Base-by-base conservation (phyloP, 1,140 invertebrate genomes). In the Diabrotica virgifera region DNA sequence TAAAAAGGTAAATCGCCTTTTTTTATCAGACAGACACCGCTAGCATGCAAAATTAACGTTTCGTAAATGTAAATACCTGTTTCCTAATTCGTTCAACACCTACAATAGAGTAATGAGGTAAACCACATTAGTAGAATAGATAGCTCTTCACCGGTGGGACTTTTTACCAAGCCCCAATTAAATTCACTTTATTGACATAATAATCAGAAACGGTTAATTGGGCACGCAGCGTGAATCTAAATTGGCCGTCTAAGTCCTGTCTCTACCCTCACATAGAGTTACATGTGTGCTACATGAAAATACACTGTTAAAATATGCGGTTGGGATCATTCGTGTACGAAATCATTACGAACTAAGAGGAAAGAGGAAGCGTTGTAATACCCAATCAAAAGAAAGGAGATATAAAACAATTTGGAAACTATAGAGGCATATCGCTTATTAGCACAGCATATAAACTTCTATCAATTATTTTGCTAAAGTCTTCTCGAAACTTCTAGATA, bases 181-280 rank as follows among this genome's bases (percentile, higher is more conserved):
- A 67, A 67, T 63, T 52, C 53, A 67, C 56, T 63, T 67, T 63
- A 67, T 67, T 67, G 65, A 67, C 65, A 67, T 63, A 63, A 67
- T 67, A 60, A 46, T 46, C 40, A 46, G 40, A 63, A 67, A 67
- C 65, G 40, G 65, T 67, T 67, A 67, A 67, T 67, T 63, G 52
- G 50, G 52, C 58, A 63, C 62, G 61, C 65, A 52, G 13, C 52
- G 46, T 67, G 65, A 67, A 67, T 67, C 11, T 37, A 59, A 59
- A 59, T 59, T 13, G 53, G 24, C 53, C 13, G 9, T 55, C n/a
- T 55, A 55, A 55, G 13, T 14, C 12, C 40, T 46, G 53, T 5
- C 10, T 14, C 9, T 55, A 14, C 24, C 53, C 53, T 10, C 40
- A 55, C 11, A 55, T 55, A 24, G 7, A 52, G n/a, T 52, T 5